Percentiles rank a stretch among this genome's conserved stretches.
phyloP scores from a whole-genome alignment of 2,113 vertebrate species.

The Psittacus erithacus region DNA sequence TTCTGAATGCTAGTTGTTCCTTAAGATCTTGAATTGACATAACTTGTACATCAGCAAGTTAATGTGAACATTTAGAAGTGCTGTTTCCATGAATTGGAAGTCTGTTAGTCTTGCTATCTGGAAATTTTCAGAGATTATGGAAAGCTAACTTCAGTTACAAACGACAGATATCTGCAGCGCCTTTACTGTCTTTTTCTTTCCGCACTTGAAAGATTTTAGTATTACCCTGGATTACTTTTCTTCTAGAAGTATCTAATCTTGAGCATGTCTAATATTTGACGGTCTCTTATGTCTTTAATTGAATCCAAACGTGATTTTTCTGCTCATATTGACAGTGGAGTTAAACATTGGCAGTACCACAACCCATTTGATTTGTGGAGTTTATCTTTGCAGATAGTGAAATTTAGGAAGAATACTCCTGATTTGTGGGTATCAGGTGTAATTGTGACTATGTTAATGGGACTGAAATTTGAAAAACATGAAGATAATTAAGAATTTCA shows the following conservation, averaged over 20 bases:
- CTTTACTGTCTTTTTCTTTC: not conserved
- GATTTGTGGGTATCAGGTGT: not conserved
- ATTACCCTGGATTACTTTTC: not conserved
- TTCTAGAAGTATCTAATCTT: not conserved
- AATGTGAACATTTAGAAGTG: not conserved
- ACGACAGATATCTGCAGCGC: not conserved
- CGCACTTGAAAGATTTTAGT: not conserved
- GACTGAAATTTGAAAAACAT: not conserved
- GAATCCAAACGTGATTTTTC: not conserved
- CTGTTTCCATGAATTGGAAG: not conserved
- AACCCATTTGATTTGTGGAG: not conserved
- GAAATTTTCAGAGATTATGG: not conserved
- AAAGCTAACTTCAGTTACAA: not conserved
- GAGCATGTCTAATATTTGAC: accelerated
- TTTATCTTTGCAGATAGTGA: not conserved
- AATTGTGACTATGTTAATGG: not conserved
- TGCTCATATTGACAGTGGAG: not conserved
- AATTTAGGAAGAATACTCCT: not conserved
- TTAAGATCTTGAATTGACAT: not conserved
- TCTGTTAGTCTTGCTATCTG: not conserved
- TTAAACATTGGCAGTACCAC: not conserved
- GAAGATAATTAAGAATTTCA: not conserved
- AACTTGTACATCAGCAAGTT: not conserved
- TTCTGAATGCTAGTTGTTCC: not conserved
- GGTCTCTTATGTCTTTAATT: not conserved